Percentiles rank a stretch among this genome's conserved stretches.
These are phyloP conservation scores for Panorpa germanica DNA, from an alignment of 2,888 invertebrate species.

Conservation along the genomic window DNA sequence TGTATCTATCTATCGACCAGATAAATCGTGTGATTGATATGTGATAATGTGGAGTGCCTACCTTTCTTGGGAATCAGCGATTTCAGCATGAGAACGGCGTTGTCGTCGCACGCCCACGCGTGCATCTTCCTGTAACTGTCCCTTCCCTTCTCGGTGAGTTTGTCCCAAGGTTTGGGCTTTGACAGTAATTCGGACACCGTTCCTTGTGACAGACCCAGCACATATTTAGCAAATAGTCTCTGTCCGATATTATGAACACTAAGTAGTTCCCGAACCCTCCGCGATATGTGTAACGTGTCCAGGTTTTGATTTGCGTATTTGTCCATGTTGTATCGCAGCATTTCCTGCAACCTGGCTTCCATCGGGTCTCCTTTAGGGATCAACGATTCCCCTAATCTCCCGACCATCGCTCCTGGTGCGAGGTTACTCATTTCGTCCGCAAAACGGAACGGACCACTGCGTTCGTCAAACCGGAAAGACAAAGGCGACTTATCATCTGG, in stretches of 20 bases:
- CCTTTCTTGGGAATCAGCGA: conserved; percentile 97
- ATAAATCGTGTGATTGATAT: no score
- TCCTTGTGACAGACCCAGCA: conserved; percentile 90
- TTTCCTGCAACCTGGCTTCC: conserved; percentile 84
- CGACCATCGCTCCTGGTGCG: conserved; percentile 66
- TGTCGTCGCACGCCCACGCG: conserved; percentile 97
- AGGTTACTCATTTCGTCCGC: conserved; percentile 60
- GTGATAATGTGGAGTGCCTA: no score
- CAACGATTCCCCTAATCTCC: conserved; percentile 70
- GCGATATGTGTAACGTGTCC: conserved; percentile 87
- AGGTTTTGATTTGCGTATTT: conserved; percentile 85
- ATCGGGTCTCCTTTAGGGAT: conserved; percentile 87
- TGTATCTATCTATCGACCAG: no score
- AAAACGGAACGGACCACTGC: conserved; percentile 61
- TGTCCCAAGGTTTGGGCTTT: conserved; percentile 99
- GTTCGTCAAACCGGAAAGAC: conserved; percentile 68
- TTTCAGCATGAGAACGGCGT: conserved; percentile 91
- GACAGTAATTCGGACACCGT: conserved; percentile 96
- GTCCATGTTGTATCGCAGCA: conserved; percentile 89
- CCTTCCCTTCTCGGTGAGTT: conserved; percentile 95
- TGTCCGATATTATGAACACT: conserved; percentile 98
- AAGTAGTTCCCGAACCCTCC: conserved; percentile 80
- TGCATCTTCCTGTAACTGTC: conserved; percentile 99
- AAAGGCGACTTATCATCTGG: conserved; percentile 31
- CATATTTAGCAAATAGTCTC: conserved; percentile 94